Evolutionary conservation across 2,888 invertebrate genomes (phyloP), one percentile per base, ranked within the genome.

Genomic region (Trichopoda pennipes): DNA sequence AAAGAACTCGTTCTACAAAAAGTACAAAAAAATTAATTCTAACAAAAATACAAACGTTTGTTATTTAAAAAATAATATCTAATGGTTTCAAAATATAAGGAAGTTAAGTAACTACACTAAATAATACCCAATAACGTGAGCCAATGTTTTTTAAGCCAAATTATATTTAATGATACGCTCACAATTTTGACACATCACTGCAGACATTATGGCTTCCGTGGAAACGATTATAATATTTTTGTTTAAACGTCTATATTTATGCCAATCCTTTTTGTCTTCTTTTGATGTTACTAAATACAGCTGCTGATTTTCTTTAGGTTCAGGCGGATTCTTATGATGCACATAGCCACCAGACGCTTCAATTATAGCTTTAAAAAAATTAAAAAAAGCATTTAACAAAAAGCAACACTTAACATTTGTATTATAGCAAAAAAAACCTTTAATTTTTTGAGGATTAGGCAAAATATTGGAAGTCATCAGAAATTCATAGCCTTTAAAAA

Each of bases 121-220:
- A 28, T 56, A 60, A 55, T 68, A 64, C 32, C 17, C 7, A 63
- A 44, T 23, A 32, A 56, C 47, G 12, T 63, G 21, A n/a, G 28
- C n/a, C n/a, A n/a, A 28, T 2, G 2, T 58, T 64, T 51, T 21
- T 83, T 84, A 86, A 32, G 75, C 83, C 63, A 85, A 78, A 2
- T 63, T 61, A 64, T 80, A 81, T 60, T 44, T 72, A 49, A 61
- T 75, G 61, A 87, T 78, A 3, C 83, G 79, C 4, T 55, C 66
- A 42, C 84, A 64, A 16, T 64, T 77, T 72, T 88, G 88, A 35
- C 86, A 86, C 85, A 88, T 86, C 42, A 88, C 84, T 7, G 87
- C 77, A 1, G 85, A 66, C 86, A 88, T 86, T n/a, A 89, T 81
- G 23, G 86, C 87, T 56, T 87, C 87, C 9, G 86, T 86, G 55